phyloP scores from a whole-genome alignment of 2,888 invertebrate genomes.

The Nephrotoma guestfalica region DNA sequence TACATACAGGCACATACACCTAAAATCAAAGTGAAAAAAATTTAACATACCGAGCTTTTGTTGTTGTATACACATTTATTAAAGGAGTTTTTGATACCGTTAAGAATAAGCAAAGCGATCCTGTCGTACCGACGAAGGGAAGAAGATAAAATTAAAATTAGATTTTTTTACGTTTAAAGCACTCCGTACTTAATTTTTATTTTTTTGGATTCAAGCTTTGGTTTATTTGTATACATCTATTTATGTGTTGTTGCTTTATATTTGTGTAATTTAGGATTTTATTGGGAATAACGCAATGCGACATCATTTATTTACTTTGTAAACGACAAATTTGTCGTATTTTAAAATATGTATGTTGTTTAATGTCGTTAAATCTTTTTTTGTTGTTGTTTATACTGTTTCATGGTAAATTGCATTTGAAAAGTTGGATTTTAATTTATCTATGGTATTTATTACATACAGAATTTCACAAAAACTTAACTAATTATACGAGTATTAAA shows the following conservation, averaged over 20 bases:
- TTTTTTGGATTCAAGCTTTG: not conserved
- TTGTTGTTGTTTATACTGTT: not conserved
- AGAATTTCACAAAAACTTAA: not conserved
- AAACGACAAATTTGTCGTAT: not conserved
- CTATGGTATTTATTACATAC: not conserved
- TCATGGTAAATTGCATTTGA: not conserved
- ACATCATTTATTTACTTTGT: not conserved
- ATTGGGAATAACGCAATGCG: not conserved
- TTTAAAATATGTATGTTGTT: not conserved
- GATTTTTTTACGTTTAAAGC: not conserved
- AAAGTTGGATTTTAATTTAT: not conserved
- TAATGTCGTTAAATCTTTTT: not conserved
- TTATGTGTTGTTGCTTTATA: not conserved
- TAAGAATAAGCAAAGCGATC: not conserved
- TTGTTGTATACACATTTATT: not conserved
- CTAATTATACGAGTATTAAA: not conserved
- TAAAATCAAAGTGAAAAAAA: not conserved
- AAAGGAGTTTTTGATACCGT: not conserved
- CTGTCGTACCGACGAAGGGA: not conserved
- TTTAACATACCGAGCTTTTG: not conserved
- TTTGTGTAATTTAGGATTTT: not conserved
- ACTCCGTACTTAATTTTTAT: not conserved
- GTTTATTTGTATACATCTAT: not conserved
- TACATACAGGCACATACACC: not conserved
- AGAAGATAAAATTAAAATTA: not conserved